Base-by-base conservation (phyloP, 2,888 invertebrate genomes). In the Chloroclystis v-ata region DNA sequence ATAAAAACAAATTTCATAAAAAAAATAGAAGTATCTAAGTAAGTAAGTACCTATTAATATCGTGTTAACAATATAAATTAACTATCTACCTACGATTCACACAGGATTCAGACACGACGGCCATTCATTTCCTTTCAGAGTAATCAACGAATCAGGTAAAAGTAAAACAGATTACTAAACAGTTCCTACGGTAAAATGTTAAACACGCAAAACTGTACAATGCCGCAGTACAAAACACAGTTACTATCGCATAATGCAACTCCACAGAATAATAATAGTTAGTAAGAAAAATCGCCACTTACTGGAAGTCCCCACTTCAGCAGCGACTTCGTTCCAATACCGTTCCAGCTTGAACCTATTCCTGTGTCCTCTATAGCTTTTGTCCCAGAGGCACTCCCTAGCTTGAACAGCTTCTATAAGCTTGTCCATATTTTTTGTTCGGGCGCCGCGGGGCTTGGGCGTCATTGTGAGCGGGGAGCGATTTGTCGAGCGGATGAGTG, bases 311-410 rank as follows among this genome's bases (percentile, higher is more conserved):
- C 87, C 87, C 48, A 87, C 81, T 58, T 86, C 86, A 0, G 79
- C 69, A 0, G 86, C 86, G 11, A 88, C 86, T 61, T 88, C 88
- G 54, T 82, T 85, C 88, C 88, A 88, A 61, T 83, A 87, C 10
- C 86, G 70, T 69, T 85, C 87, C 69, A 84, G 63, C 54, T 84
- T 86, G 57, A 83, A 86, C 44, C 84, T 67, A 67, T 86, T 88
- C 60, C 84, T 69, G 53, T 84, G 86, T 14, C 86, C 86, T 49
- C 84, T 71, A 47, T 84, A 86, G 37, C 79, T 82, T 50, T 78
- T 85, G 53, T 86, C 87, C 88, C 88, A 87, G 29, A 85, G 61
- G 59, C 85, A 85, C 54, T 87, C 87, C 41, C 87, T 72, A 1
- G 84, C 85, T 52, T 87, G 87, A 32, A 87, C 87, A 43, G 87